Base-by-base conservation (phyloP, 2,888 invertebrate species). In the Fragum sueziense region DNA sequence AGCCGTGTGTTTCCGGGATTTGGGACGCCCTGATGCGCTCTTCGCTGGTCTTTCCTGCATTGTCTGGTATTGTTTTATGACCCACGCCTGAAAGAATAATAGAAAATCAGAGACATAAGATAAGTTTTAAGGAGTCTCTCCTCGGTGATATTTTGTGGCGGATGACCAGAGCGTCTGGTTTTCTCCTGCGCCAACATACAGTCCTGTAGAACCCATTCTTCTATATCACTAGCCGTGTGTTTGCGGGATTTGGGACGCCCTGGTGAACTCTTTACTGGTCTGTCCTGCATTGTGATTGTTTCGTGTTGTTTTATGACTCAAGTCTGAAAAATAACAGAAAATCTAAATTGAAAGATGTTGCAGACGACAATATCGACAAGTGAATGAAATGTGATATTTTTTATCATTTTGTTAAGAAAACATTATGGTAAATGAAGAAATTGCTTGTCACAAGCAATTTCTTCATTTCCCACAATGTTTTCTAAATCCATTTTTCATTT, bases 111-210 rank as follows among this genome's bases (percentile, higher is more conserved):
- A n/a, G n/a, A n/a, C 85, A 88, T 86, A 29, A 92, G 76, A 71
- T 88, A 87, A 6, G 91, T 72, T 54, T 87, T 86, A 7, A 91
- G 82, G 81, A 92, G 85, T 47, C 92, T 74, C 59, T 91, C 89
- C 70, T 92, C 92, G 0, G 91, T 92, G 11, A 91, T 88, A 74
- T 91, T 92, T 77, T 91, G 91, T 11, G 88, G 76, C 6, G 91
- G 86, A 72, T 89, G 88, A 6, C 91, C 91, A 0, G 89, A 86
- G 79, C 86, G 89, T 25, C 91, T 79, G 2, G 79, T 71, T 22
- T 76, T 74, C n/a, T 79, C 82, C 2, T 54, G 57, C 6, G 76
- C 70, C 47, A 75, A 62, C n/a, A 79, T 75, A n/a, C 57, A 77
- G 20, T 76, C 79, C 33, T 79, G 74, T 9, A 77, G 34, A 2